phyloP scores from a whole-genome alignment of 2,888 invertebrate species.

The Gnatocerus cornutus region DNA sequence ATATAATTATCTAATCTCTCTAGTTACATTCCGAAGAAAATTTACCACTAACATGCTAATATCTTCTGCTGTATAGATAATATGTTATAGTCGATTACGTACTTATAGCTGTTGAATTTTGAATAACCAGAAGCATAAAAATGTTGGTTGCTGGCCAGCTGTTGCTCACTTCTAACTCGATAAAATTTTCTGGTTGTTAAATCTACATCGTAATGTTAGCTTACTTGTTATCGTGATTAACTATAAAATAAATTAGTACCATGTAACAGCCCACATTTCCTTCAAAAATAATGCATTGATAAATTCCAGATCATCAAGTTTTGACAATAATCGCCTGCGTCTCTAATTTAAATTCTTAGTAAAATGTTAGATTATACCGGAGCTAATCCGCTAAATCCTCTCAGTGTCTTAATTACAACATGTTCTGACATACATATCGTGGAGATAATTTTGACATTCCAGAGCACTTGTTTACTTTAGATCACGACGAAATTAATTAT shows the following conservation, averaged over 20 bases:
- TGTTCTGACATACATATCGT: constrained; percentile 29
- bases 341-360: constrained; percentile 14
- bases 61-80: not conserved
- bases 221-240: not conserved
- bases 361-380: constrained; percentile 16
- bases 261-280: not conserved
- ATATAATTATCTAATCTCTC: not conserved
- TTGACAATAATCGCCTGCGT: constrained; percentile 5
- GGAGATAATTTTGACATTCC: constrained; percentile 31
- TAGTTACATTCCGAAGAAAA: not conserved
- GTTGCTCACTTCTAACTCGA: not conserved
- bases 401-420: constrained; percentile 36
- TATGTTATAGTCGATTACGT: not conserved
- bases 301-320: not conserved
- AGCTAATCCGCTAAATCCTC: constrained; percentile 15
- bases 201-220: not conserved
- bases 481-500: constrained; percentile 20
- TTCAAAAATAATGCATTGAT: not conserved
- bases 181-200: constrained; percentile 4
- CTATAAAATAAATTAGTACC: not conserved
- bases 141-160: not conserved
- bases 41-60: not conserved
- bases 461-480: constrained; percentile 21
- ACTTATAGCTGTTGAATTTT: not conserved
- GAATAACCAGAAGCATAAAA: not conserved